These are phyloP conservation scores for Prietella phreatophila DNA, from an alignment of 2,113 vertebrate genomes.

Conservation along the genomic window DNA sequence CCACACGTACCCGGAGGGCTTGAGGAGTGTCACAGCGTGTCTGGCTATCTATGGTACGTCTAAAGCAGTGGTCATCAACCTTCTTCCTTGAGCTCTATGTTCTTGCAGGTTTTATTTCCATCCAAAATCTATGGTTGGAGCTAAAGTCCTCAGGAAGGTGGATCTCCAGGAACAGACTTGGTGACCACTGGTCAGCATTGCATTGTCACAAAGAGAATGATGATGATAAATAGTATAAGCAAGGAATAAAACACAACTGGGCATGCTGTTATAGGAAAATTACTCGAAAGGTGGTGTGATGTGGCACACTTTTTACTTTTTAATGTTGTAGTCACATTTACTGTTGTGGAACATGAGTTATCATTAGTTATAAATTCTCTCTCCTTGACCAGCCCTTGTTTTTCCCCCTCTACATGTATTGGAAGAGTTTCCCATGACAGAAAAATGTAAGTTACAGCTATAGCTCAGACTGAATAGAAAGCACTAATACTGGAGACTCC, in stretches of 20 bases:
- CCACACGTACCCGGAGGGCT: constrained; percentile 70
- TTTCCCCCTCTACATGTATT: background rate
- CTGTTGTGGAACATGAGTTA: too few relatives aligned
- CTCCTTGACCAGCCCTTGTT: background rate
- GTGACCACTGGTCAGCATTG: too few relatives aligned
- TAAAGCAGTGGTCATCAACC: background rate
- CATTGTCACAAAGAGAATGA: background rate
- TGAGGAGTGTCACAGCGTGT: constrained; percentile 59
- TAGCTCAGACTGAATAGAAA: background rate
- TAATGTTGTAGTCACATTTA: background rate
- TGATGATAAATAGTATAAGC: background rate
- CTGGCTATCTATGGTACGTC: constrained; percentile 71
- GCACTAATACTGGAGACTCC: background rate
- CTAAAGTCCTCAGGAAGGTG: too few relatives aligned
- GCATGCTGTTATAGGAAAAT: background rate
- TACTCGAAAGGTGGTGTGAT: background rate
- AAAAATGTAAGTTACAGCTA: background rate
- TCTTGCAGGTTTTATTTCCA: too few relatives aligned
- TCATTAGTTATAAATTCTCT: background rate
- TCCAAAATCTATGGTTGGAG: too few relatives aligned
- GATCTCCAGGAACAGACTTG: too few relatives aligned
- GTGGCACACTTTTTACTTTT: background rate
- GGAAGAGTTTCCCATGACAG: background rate
- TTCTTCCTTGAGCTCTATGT: too few relatives aligned
- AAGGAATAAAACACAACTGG: background rate